These are phyloP conservation scores for Tipula vernalis DNA, from an alignment of 2,888 invertebrate genomes.

Conservation along the genomic window DNA sequence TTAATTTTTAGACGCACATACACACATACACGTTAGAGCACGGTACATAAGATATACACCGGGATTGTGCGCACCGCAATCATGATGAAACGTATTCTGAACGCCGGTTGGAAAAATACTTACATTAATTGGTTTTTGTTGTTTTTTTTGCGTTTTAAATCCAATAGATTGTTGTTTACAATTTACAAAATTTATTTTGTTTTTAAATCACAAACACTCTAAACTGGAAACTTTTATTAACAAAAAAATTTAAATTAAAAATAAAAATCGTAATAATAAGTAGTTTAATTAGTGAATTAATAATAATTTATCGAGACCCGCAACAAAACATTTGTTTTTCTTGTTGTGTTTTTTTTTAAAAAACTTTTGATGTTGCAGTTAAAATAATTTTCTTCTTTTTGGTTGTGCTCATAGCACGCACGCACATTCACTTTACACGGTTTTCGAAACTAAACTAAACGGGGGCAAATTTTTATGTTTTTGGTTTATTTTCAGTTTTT, in stretches of 20 bases:
- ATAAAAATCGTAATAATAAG: neutral
- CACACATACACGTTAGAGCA: neutral
- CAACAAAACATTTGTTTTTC: neutral
- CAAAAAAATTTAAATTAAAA: neutral
- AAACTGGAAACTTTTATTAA: neutral
- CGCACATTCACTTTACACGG: slow-evolving; percentile 4
- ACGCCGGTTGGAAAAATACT: neutral
- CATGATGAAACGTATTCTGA: neutral
- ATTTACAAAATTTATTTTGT: neutral
- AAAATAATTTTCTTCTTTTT: neutral
- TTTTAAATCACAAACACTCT: neutral
- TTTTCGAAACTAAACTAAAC: neutral
- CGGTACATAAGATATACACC: neutral
- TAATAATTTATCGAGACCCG: neutral
- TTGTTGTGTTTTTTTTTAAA: neutral
- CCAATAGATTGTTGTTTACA: neutral
- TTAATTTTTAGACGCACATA: neutral
- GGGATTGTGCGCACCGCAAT: neutral
- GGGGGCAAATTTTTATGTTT: neutral
- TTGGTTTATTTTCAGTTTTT: neutral
- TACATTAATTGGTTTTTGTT: neutral
- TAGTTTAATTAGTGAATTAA: neutral
- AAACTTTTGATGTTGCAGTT: neutral
- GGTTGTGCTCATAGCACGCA: neutral
- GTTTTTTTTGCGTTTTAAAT: neutral